phyloP scores from a whole-genome alignment of 2,888 invertebrate genomes.

The Plusia festucae region DNA sequence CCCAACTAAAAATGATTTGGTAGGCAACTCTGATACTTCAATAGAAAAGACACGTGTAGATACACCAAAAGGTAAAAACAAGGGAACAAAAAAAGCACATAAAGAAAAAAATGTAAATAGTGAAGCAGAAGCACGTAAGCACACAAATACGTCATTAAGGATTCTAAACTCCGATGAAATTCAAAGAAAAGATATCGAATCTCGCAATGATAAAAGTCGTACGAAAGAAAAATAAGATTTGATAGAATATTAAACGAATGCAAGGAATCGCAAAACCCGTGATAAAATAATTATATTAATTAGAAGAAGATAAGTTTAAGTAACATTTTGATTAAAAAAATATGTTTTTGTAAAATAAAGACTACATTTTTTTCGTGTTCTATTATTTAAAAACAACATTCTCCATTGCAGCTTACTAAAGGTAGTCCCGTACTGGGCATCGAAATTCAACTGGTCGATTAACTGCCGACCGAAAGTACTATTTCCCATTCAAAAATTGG shows the following conservation, averaged over 20 bases:
- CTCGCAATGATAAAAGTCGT: slow-evolving; percentile 21
- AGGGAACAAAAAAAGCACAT: not conserved
- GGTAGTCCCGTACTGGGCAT: no score
- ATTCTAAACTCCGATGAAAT: slow-evolving; percentile 14
- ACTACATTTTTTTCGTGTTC: no score
- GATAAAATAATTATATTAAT: not conserved
- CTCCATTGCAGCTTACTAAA: no score
- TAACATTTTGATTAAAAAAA: not conserved
- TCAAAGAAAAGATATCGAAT: slow-evolving; percentile 13
- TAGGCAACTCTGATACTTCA: not conserved
- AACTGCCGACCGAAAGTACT: no score
- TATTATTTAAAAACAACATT: no score
- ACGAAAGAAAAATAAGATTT: not conserved
- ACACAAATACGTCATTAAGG: not conserved
- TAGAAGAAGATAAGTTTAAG: no score
- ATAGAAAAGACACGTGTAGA: not conserved
- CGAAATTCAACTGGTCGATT: no score
- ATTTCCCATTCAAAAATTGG: no score
- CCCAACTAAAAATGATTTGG: not conserved
- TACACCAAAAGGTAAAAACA: not conserved
- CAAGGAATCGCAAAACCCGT: no score
- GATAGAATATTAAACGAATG: no score
- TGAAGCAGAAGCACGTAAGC: not conserved
- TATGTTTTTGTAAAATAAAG: not conserved
- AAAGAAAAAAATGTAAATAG: not conserved